Base-by-base conservation (phyloP, 2,113 vertebrate species). In the Dendropsophus ebraccatus region DNA sequence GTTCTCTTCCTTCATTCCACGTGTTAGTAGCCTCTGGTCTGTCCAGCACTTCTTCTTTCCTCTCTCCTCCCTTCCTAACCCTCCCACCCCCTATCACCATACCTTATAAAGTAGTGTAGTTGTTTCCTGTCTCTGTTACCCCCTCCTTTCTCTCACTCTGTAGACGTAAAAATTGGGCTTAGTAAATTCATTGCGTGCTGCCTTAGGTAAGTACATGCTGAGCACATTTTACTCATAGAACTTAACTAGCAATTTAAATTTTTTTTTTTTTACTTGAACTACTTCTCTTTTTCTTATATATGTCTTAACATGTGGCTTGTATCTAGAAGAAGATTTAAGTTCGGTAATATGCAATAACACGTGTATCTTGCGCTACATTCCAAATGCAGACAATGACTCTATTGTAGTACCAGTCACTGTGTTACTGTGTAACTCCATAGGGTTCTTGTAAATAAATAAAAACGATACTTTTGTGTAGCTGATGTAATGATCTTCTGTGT, bases 31-130 rank as follows among this genome's bases (percentile, higher is more conserved):
- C 79, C 60, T 81, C 14, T 49, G 14, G 49, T 67, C 79, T 72
- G 65, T 70, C 81, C 81, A 72, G 23, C 60, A 70, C 47, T 25
- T 30, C 70, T 82, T 50, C 60, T 73, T 54, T 52, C 14, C 60
- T 54, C 49, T 56, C 49, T 73, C 65, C 49, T 56, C 47, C 81
- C 49, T 54, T 83, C 8, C 19, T 16, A 49, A 69, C 47, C 69
- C 62, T 73, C 81, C 81, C 81, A 54, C 81, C 81, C 47, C 81
- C 30, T 73, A n/a, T 41, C 11, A 25, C 35, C 49, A 83, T 82
- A 45, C 81, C 81, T 83, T 83, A 73, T 83, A 83, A 83, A 83
- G 81, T 73, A 83, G 47, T 83, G 47, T 37, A 58, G 52, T 35
- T 41, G 69, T 83, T 83, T 83, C 81, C 81, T 83, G 81, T 82